A percentile compares a stretch with the other conserved stretches of the same genome.
Evolutionary conservation across 35 echinoderm and acorn worm genomes (phyloP).

Genomic region (Patiria miniata): DNA sequence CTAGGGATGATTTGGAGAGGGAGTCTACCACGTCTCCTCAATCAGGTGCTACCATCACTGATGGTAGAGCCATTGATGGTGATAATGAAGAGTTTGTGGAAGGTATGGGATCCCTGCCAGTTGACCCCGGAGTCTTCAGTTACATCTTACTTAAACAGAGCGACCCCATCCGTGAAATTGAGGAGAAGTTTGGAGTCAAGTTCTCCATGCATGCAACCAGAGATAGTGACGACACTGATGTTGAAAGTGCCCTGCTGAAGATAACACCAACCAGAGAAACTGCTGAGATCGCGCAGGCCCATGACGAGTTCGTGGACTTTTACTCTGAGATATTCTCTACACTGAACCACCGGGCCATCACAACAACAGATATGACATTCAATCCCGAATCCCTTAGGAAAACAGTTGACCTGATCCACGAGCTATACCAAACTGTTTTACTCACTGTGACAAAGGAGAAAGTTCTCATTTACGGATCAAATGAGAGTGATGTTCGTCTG

Average conservation of each 20-base stretch:
- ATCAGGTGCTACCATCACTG: background rate
- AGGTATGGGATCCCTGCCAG: background rate
- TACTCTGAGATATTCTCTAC: background rate
- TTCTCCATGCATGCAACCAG: slow-evolving; percentile 4
- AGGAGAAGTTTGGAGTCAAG: slow-evolving; percentile 3
- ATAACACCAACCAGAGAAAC: background rate
- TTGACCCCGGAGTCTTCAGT: background rate
- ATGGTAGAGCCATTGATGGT: background rate
- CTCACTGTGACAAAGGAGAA: background rate
- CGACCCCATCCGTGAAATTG: slow-evolving; percentile 5
- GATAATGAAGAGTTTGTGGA: background rate
- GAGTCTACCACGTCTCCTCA: background rate
- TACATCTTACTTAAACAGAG: slow-evolving; percentile 13
- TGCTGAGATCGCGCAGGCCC: background rate
- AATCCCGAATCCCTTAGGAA: background rate
- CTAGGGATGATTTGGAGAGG: background rate
- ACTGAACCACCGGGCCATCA: background rate
- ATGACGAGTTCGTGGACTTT: background rate
- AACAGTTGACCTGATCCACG: background rate
- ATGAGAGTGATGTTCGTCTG: background rate
- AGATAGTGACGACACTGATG: background rate
- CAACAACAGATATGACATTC: background rate
- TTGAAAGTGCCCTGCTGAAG: slow-evolving; percentile 17
- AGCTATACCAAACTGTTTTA: background rate
- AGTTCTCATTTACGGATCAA: background rate